phyloP scores from a whole-genome alignment of 2,888 invertebrate species.

The Amiota minor region DNA sequence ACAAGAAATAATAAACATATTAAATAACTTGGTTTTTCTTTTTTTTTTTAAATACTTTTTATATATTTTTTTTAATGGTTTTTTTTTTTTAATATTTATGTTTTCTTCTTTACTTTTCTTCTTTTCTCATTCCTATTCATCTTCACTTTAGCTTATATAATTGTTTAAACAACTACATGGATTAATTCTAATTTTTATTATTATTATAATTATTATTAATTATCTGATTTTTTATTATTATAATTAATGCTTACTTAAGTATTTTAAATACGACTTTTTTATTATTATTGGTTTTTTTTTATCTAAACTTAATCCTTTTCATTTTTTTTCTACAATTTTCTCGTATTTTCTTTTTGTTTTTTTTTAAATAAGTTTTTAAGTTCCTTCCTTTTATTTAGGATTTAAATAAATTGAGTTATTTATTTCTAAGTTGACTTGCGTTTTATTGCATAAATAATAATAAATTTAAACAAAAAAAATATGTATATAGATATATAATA shows the following conservation, averaged over 20 bases:
- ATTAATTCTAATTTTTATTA: conserved; percentile 64
- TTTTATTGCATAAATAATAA: conserved; percentile 38
- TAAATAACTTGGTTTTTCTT: conserved; percentile 44
- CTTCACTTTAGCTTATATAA: conserved; percentile 48
- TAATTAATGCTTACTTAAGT: conserved; percentile 49
- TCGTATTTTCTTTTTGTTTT: conserved; percentile 5
- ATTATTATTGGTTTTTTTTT: conserved; percentile 1
- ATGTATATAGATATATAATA: too few relatives aligned
- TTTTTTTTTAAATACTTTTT: conserved; percentile 37
- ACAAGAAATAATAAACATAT: neutral
- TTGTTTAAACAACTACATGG: conserved; percentile 64
- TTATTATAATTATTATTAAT: conserved; percentile 47
- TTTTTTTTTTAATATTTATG: conserved; percentile 34
- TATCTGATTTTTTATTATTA: conserved; percentile 45
- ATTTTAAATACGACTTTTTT: conserved; percentile 52
- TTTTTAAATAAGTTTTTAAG: neutral
- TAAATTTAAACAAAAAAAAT: conserved; percentile 41
- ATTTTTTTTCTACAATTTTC: neutral
- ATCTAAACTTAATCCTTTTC: conserved; percentile 11
- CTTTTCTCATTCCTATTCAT: conserved; percentile 30
- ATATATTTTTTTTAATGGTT: conserved; percentile 33
- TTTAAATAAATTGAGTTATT: conserved; percentile 35
- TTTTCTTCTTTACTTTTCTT: conserved; percentile 37
- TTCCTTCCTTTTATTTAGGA: neutral
- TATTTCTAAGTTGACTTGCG: conserved; percentile 52